These are phyloP conservation scores for Tachina grossa DNA, from an alignment of 2,888 invertebrate genomes.

Conservation along the genomic window DNA sequence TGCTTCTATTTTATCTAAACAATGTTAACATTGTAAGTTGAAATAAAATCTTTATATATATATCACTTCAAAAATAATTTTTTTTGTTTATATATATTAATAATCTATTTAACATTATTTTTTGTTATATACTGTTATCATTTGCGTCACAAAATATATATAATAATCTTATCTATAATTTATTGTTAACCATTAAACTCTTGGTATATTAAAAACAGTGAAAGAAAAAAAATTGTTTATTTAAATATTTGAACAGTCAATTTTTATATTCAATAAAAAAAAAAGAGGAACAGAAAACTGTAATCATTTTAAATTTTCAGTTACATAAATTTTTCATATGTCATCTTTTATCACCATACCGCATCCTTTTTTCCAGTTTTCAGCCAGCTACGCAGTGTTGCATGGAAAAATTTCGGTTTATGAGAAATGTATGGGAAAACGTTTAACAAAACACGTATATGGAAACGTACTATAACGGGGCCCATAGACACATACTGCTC, in stretches of 20 bases:
- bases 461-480: too few species aligned
- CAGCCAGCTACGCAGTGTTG: too few species aligned
- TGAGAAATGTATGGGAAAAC: too few species aligned
- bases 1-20: slow-evolving; percentile 15
- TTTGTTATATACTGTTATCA: neutral
- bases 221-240: neutral
- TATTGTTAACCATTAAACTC: slow-evolving; percentile 18
- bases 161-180: slow-evolving; percentile 28
- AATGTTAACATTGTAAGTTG: neutral
- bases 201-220: slow-evolving; percentile 36
- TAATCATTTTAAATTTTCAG: too few species aligned
- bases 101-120: neutral
- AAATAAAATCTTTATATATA: neutral
- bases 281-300: neutral
- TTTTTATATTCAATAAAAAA: neutral
- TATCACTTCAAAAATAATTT: too few species aligned
- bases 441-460: too few species aligned
- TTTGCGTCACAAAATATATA: slow-evolving; percentile 44
- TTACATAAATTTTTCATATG: too few species aligned
- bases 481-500: too few species aligned
- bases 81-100: neutral
- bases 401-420: too few species aligned
- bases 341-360: too few species aligned
- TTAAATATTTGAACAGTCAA: neutral
- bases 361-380: too few species aligned